Percentiles rank a stretch among this genome's conserved stretches.
These are phyloP conservation scores for Andrena dorsata DNA, from an alignment of 2,888 invertebrate genomes.

Conservation along the genomic window DNA sequence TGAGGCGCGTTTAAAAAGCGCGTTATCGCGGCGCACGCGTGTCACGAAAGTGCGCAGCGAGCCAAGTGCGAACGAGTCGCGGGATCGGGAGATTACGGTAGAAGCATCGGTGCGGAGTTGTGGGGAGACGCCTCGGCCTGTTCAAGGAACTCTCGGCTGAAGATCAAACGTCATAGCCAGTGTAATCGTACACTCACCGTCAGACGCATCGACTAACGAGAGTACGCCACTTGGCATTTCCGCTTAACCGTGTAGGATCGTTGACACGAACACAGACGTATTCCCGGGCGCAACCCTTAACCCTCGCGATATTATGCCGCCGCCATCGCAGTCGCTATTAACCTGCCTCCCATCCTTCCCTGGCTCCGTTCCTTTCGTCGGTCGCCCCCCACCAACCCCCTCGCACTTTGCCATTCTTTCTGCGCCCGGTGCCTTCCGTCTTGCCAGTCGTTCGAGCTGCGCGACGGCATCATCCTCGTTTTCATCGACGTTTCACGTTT, in stretches of 20 bases:
- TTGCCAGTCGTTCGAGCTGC: slow-evolving; percentile 1
- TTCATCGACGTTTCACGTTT: not conserved
- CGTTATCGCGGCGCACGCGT: not conserved
- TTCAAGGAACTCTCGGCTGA: slow-evolving; percentile 25
- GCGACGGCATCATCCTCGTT: not conserved
- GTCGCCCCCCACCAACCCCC: too few relatives aligned
- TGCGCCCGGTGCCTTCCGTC: not conserved
- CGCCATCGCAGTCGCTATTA: slow-evolving; percentile 32
- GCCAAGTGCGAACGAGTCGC: not conserved
- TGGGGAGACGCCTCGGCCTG: not conserved
- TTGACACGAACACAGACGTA: slow-evolving; percentile 63
- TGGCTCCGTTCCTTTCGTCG: not conserved
- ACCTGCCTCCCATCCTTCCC: slow-evolving; percentile 11
- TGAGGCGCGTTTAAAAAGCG: not conserved
- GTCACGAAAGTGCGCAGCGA: too few relatives aligned
- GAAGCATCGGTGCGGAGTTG: too few relatives aligned
- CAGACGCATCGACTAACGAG: slow-evolving; percentile 84
- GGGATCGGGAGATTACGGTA: not conserved
- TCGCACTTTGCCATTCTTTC: not conserved
- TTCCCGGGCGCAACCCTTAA: slow-evolving; percentile 38
- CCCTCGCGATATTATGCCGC: slow-evolving; percentile 55
- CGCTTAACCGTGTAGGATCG: slow-evolving; percentile 58
- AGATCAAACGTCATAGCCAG: slow-evolving; percentile 55
- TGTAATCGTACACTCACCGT: slow-evolving; percentile 58
- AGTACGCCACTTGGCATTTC: slow-evolving; percentile 71